Percentiles rank a stretch among this genome's conserved stretches.
These are phyloP conservation scores for Horisme vitalbata DNA, from an alignment of 2,888 invertebrate species.

Conservation along the genomic window DNA sequence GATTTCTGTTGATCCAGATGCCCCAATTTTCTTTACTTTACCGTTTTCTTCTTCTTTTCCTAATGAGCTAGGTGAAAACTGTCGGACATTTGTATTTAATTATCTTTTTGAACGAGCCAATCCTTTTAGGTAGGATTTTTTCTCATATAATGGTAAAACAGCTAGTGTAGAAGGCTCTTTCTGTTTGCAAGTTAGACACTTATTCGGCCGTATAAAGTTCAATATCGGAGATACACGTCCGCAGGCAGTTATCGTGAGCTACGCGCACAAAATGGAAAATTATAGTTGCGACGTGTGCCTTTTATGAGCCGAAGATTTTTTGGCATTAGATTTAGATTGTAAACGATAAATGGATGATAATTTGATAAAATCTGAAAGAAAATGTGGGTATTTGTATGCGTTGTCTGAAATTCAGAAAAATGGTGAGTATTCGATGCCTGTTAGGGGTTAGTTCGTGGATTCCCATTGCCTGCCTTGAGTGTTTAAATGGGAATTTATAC, in stretches of 20 bases:
- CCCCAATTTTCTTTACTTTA: no score
- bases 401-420: background rate
- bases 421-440: no score
- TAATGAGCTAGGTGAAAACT: no score
- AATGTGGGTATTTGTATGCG: background rate
- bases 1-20: no score
- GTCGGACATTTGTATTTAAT: no score
- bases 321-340: background rate
- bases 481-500: no score
- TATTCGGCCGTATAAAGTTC: constrained; percentile 26
- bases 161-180: background rate
- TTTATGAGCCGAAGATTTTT: background rate
- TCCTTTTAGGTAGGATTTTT: no score
- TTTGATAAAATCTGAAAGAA: background rate
- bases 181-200: constrained; percentile 16
- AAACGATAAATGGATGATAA: background rate
- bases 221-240: constrained; percentile 26
- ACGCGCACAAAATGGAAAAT: constrained; percentile 22
- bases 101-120: no score
- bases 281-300: constrained; percentile 23
- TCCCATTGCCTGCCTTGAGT: no score
- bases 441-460: no score
- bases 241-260: constrained; percentile 24
- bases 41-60: no score
- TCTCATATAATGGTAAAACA: background rate